Base-by-base conservation (phyloP, 2,113 vertebrate species). In the Ceyx cyanopectus region DNA sequence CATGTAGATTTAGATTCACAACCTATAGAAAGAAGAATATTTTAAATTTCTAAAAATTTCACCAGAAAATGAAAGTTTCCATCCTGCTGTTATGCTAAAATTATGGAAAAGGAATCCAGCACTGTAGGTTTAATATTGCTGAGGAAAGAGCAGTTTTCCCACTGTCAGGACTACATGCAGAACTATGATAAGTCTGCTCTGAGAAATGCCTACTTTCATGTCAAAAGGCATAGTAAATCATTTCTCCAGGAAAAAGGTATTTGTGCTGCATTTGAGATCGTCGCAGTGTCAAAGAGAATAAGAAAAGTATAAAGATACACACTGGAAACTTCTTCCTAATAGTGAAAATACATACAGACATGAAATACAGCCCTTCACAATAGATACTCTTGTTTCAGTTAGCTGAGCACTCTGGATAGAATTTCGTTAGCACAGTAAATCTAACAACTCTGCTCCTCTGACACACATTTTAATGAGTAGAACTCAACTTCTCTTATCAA, bases 141-240 rank as follows among this genome's bases (percentile, higher is more conserved):
- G 54, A 74, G 78, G 18, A 89, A 90, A 80, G 45, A 85, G 53
- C 43, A 77, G 72, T 54, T 91, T 20, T 87, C 41, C 45, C 56
- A 50, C 84, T 87, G 62, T 23, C 67, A 91, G 72, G 46, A 69
- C 78, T 73, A 76, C 57, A 61, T 70, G 65, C 76, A 92, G 65
- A 88, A 67, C 68, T 86, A 81, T 22, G 89, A 89, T 92, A 94
- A 94, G 54, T 24, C 34, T 76, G 11, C 37, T 85, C 37, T 79
- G 79, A 91, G 50, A 90, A 85, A 69, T 60, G 45, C 58, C 70
- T 81, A 45, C 54, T 68, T 95, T 94, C 62, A 90, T 50, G 37
- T 87, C 69, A 91, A 90, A 90, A 82, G 60, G 43, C 30, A 43
- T n/a, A 81, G 80, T 54, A 89, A 94, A 92, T 72, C 2, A 46